Evolutionary conservation across 2,888 invertebrate genomes (phyloP).

Genomic region (Fissipunctia ypsillon): DNA sequence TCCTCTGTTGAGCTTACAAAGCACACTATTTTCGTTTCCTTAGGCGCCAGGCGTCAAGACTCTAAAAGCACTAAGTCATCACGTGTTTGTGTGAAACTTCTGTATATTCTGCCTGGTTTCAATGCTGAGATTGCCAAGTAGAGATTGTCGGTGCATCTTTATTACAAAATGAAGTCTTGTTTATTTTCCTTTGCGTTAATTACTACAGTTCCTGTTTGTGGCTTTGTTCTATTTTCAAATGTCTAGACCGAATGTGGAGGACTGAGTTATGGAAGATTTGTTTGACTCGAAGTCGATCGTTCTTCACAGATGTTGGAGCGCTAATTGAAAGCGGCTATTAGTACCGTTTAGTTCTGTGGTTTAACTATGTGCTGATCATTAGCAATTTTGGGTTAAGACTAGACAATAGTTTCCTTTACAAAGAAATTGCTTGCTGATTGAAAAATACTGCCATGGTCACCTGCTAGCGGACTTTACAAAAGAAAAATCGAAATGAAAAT

Average conservation of each 20-base stretch:
- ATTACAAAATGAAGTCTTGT: slow-evolving; percentile 60
- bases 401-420: not conserved
- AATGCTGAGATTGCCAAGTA: slow-evolving; percentile 66
- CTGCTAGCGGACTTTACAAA: not conserved
- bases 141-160: slow-evolving; percentile 65
- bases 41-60: not conserved
- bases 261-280: slow-evolving; percentile 43
- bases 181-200: slow-evolving; percentile 64
- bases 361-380: not conserved
- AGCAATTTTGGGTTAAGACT: not conserved
- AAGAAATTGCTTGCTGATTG: too few species aligned
- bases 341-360: not conserved
- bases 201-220: slow-evolving; percentile 61
- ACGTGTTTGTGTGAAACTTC: slow-evolving; percentile 26
- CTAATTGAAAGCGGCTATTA: slow-evolving; percentile 26
- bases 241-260: slow-evolving; percentile 53
- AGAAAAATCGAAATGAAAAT: not conserved
- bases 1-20: not conserved
- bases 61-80: not conserved
- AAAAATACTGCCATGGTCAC: too few species aligned
- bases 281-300: slow-evolving; percentile 32
- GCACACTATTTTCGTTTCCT: not conserved
- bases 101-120: slow-evolving; percentile 2
- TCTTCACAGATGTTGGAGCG: slow-evolving; percentile 21
- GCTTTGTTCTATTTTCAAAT: slow-evolving; percentile 59